Evolutionary conservation across 2,797 vertebrate species (phyloP), one percentile per base, ranked within the genome.

Genomic region (Myotis findleyi): DNA sequence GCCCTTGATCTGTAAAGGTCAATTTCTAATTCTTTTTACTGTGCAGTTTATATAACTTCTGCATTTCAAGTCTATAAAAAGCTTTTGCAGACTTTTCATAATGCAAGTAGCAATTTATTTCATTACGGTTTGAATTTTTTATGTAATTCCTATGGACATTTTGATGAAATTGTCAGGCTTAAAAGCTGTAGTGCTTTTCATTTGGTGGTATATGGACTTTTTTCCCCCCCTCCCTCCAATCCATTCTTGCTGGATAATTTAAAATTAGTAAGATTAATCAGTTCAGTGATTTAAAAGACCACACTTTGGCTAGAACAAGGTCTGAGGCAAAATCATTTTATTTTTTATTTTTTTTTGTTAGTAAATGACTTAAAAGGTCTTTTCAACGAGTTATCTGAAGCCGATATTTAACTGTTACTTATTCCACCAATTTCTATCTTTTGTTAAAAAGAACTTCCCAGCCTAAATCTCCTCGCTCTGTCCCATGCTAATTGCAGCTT

Each of bases 401-500:
- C 98, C 18, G 97, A 98, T 98, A 98, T 98, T 98, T 98, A 98
- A 98, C 98, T 98, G 98, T 98, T 98, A 98, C 98, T 98, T 98
- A 98, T 98, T 98, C 98, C 98, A 96, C 98, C 98, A 98, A 98
- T 98, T 98, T 98, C 98, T 98, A 93, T 97, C 97, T 98, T 98
- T 99, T 98, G 98, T 99, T 97, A 95, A 95, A 95, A 94, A 97
- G 97, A 98, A 98, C 98, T 98, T 98, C 98, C 97, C 98, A 98
- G 68, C 98, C 98, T 98, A 98, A 98, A 98, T 98, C 98, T 98
- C 98, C 98, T 98, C 91, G 97, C 97, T 98, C 98, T 80, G 98
- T 98, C 98, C 98, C 94, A n/a, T 96, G 97, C 98, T 99, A 99
- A 99, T 98, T 98, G 98, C 98, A 7, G 98, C 98, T 98, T 98